These are phyloP conservation scores for Phainopepla nitens DNA, from an alignment of 2,113 vertebrate species.

Conservation along the genomic window DNA sequence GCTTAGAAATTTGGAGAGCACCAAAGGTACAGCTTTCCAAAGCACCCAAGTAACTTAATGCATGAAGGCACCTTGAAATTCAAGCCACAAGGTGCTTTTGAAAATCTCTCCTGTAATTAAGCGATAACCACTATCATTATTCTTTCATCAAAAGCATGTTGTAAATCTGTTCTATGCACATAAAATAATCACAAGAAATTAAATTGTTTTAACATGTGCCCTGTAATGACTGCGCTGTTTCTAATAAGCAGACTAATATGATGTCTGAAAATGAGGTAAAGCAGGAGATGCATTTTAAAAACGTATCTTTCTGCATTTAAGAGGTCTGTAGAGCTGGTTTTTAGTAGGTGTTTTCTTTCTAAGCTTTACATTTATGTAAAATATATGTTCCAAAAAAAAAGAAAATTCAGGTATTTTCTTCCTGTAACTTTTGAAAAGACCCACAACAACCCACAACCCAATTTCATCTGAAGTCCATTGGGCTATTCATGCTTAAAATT, in stretches of 20 bases:
- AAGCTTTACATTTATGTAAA: neutral
- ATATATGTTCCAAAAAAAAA: neutral
- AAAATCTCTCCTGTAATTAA: conserved; percentile 7
- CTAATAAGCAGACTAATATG: neutral
- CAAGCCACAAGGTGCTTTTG: neutral
- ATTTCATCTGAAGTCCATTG: neutral
- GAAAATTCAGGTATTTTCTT: neutral
- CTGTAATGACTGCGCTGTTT: neutral
- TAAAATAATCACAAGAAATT: conserved; percentile 2
- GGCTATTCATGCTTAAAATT: neutral
- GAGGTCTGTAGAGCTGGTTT: neutral
- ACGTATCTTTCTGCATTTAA: neutral
- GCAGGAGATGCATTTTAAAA: neutral
- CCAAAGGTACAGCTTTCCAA: neutral
- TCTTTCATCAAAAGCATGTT: neutral
- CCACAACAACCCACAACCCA: neutral
- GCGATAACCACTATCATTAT: neutral
- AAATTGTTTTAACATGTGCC: neutral
- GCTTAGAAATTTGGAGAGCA: neutral
- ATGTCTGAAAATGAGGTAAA: neutral
- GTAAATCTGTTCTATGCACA: neutral
- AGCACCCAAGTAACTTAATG: neutral
- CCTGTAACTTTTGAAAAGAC: neutral
- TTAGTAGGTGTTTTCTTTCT: neutral
- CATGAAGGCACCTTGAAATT: conserved; percentile 17